phyloP scores from a whole-genome alignment of 2,797 vertebrate species.

The Neostethus bicornis region DNA sequence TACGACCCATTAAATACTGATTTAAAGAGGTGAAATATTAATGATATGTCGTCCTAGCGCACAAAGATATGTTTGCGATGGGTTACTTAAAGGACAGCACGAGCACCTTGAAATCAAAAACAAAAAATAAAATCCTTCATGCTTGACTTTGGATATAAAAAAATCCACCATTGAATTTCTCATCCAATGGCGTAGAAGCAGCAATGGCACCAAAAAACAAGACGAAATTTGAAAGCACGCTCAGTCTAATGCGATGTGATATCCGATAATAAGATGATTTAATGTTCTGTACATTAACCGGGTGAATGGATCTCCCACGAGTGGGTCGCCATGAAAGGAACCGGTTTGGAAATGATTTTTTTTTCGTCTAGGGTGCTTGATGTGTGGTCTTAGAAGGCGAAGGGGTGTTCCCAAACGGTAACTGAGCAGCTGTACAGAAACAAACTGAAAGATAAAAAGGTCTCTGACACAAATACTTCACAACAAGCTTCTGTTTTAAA shows the following conservation, averaged over 20 bases:
- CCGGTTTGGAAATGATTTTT: constrained; percentile 38
- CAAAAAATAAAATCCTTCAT: constrained; percentile 36
- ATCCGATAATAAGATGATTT: constrained; percentile 26
- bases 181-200: constrained; percentile 25
- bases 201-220: constrained; percentile 49
- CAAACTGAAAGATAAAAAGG: constrained; percentile 54
- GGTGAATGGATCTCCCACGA: constrained; percentile 21
- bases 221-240: constrained; percentile 42
- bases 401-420: constrained; percentile 4
- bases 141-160: constrained; percentile 21
- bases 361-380: constrained; percentile 45
- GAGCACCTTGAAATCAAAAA: constrained; percentile 57
- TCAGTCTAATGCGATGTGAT: constrained; percentile 48
- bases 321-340: constrained; percentile 13
- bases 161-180: constrained; percentile 5
- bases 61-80: constrained; percentile 15
- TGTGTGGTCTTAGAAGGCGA: constrained; percentile 31
- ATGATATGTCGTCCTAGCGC: constrained; percentile 48
- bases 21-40: constrained; percentile 24
- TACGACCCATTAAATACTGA: constrained; percentile 25
- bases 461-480: constrained; percentile 41
- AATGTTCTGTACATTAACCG: constrained; percentile 53
- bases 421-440: constrained; percentile 56
- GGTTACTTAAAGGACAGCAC: constrained; percentile 25
- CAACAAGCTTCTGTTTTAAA: constrained; percentile 22